These are phyloP conservation scores for Lordiphosa stackelbergi DNA, from an alignment of 1,140 invertebrate species.

Conservation along the genomic window DNA sequence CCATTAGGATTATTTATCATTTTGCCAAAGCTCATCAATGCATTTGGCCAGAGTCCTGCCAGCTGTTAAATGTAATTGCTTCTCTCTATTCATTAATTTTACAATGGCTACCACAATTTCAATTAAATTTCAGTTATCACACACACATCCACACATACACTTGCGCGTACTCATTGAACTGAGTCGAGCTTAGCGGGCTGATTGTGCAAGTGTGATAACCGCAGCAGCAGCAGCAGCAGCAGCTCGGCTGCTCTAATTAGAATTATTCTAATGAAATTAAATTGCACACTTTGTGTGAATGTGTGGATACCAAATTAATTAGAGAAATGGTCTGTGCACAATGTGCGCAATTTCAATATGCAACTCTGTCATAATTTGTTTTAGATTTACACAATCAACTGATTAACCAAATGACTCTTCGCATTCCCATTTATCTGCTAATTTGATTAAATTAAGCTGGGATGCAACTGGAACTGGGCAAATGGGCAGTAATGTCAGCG, in stretches of 20 bases:
- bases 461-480: constrained; percentile 29
- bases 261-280: constrained; percentile 77
- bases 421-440: constrained; percentile 60
- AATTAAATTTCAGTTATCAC: constrained; percentile 69
- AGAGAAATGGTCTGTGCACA: constrained; percentile 48
- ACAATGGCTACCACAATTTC: constrained; percentile 66
- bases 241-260: constrained; percentile 73
- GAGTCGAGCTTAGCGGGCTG: constrained; percentile 27
- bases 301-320: constrained; percentile 49
- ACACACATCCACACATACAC: constrained; percentile 36
- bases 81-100: constrained; percentile 64
- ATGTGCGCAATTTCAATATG: constrained; percentile 25
- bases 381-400: constrained; percentile 53
- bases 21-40: constrained; percentile 61
- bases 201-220: constrained; percentile 47
- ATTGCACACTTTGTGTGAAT: constrained; percentile 56
- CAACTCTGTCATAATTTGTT: constrained; percentile 65
- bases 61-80: constrained; percentile 69
- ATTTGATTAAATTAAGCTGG: constrained; percentile 69
- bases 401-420: constrained; percentile 61
- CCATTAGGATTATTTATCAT: constrained; percentile 58
- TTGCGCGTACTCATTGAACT: constrained; percentile 9
- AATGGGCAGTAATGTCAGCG: constrained; percentile 50
- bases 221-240: constrained; percentile 35
- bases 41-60: constrained; percentile 26